Base-by-base conservation (phyloP, 2,888 invertebrate genomes). In the Monoplex corrugatus region DNA sequence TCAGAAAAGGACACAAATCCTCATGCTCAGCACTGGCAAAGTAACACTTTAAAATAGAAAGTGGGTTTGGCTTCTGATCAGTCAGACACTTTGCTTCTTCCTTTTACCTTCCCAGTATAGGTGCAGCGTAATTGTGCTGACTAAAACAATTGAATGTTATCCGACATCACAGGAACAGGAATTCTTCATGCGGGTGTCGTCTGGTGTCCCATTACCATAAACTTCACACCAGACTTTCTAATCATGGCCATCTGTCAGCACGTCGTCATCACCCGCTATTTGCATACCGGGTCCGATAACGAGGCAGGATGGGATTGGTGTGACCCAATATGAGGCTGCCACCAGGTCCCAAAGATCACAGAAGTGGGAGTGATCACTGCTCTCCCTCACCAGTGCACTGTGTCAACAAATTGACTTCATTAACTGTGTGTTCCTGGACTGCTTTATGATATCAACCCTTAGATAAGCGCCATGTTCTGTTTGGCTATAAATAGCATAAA, bases 391-490 rank as follows among this genome's bases (percentile, higher is more conserved):
- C 19, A 13, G n/a, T n/a, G n/a, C n/a, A n/a, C n/a, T n/a, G 75
- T 16, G 23, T 75, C 75, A 3, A 75, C 35, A 28, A 75, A 75
- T 75, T 38, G 75, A 75, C 75, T 75, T 75, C 75, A 75, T 75
- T 80, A 80, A 80, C 16, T 50, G 8, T 16, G 16, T 16, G 10
- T 13, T 8, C 50, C 50, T 16, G 16, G 10, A 8, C n/a, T n/a
- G n/a, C n/a, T n/a, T n/a, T n/a, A n/a, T n/a, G n/a, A n/a, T n/a
- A n/a, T n/a, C n/a, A n/a, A n/a, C n/a, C n/a, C n/a, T n/a, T n/a
- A n/a, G n/a, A n/a, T n/a, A n/a, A n/a, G n/a, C n/a, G n/a, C n/a
- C n/a, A n/a, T n/a, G n/a, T n/a, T n/a, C n/a, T n/a, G n/a, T n/a
- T n/a, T n/a, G n/a, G n/a, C n/a, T n/a, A n/a, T n/a, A n/a, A n/a